Evolutionary conservation across 2,888 invertebrate species (phyloP).

Genomic region (Pandemis heparana): DNA sequence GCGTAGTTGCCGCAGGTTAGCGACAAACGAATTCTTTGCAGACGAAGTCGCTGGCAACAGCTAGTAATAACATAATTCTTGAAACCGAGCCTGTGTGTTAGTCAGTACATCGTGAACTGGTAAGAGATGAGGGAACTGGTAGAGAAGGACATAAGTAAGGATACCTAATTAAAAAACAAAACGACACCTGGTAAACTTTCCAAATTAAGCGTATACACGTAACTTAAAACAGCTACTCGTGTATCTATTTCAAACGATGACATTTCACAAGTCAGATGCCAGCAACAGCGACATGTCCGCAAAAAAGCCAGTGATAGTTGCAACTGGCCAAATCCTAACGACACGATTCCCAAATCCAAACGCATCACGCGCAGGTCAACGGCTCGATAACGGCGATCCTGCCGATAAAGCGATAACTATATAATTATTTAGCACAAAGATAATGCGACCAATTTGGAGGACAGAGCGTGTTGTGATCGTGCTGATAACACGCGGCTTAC

Average conservation of each 20-base stretch:
- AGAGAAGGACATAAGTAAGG: too few relatives aligned
- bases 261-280: not conserved
- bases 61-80: not conserved
- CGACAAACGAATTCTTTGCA: too few relatives aligned
- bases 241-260: not conserved
- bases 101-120: too few relatives aligned
- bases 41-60: too few relatives aligned
- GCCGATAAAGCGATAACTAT: constrained; percentile 10
- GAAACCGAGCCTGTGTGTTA: too few relatives aligned
- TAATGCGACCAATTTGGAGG: not conserved
- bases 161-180: too few relatives aligned
- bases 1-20: too few relatives aligned
- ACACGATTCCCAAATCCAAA: not conserved
- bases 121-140: too few relatives aligned
- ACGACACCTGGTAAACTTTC: too few relatives aligned
- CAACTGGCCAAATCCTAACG: not conserved
- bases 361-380: constrained; percentile 25
- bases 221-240: not conserved
- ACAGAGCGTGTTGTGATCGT: not conserved
- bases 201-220: too few relatives aligned
- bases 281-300: not conserved
- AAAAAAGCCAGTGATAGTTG: not conserved
- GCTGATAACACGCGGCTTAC: not conserved
- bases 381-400: constrained; percentile 16
- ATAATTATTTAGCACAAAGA: not conserved